These are phyloP conservation scores for Cyprinus carpio DNA, from an alignment of 2,113 vertebrate genomes.

Conservation along the genomic window DNA sequence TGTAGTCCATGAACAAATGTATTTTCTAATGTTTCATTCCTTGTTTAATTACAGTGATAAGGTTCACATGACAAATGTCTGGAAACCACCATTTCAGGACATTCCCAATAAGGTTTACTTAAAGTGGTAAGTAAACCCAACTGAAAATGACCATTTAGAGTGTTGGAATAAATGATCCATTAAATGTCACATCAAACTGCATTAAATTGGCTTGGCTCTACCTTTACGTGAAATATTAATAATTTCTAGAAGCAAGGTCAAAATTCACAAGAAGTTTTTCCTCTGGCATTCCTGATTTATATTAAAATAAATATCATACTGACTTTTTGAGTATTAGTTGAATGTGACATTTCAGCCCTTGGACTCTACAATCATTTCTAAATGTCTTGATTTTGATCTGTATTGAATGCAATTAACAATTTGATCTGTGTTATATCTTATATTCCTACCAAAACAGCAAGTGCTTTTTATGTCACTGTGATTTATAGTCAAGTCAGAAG, in stretches of 20 bases:
- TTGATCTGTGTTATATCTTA: not conserved
- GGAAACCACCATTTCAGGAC: not conserved
- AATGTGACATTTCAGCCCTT: not conserved
- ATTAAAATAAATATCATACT: not conserved
- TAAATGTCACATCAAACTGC: not conserved
- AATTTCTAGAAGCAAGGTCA: not conserved
- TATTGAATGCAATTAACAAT: not conserved
- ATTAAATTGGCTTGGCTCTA: not conserved
- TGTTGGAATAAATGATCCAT: not conserved
- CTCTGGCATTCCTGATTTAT: not conserved
- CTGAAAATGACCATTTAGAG: not conserved
- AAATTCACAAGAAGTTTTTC: not conserved
- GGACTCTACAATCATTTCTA: not conserved
- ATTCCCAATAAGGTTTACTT: not conserved
- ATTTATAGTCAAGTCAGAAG: slow-evolving; percentile 2
- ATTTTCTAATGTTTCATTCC: not conserved
- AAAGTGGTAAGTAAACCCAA: not conserved
- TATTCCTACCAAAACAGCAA: not conserved
- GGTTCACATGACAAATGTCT: not conserved
- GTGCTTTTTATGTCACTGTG: not conserved
- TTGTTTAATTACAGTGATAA: not conserved
- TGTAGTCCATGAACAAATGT: not conserved
- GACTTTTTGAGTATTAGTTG: not conserved
- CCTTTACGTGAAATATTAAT: not conserved
- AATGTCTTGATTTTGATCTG: not conserved